These are phyloP conservation scores for Drosophila paulistorum DNA, from an alignment of 1,140 invertebrate species.

Conservation along the genomic window DNA sequence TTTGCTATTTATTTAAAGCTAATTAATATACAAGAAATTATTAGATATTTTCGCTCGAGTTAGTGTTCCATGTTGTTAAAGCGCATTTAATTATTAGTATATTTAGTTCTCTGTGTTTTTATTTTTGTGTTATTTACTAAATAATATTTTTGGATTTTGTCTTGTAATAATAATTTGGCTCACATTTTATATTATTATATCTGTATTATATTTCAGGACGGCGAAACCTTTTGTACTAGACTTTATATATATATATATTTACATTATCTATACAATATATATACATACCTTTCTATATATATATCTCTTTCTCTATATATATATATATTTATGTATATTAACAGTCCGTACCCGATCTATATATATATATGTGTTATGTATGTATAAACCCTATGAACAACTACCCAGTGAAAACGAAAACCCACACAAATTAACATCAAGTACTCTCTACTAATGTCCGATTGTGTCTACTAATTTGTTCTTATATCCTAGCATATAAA, in stretches of 20 bases:
- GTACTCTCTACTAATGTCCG: constrained; percentile 62
- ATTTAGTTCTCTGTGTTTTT: constrained; percentile 39
- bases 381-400: constrained; percentile 34
- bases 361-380: background rate
- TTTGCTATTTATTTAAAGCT: background rate
- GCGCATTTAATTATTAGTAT: constrained; percentile 41
- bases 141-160: constrained; percentile 43
- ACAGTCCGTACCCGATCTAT: constrained; percentile 52
- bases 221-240: constrained; percentile 86
- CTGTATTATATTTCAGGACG: constrained; percentile 85
- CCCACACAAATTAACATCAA: constrained; percentile 39
- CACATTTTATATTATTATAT: constrained; percentile 74
- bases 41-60: background rate
- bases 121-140: constrained; percentile 22
- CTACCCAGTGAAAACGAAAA: constrained; percentile 32
- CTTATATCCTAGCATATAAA: constrained; percentile 46
- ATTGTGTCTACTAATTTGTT: constrained; percentile 69
- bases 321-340: constrained; percentile 51
- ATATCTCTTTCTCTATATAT: constrained; percentile 40
- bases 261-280: constrained; percentile 56
- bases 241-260: constrained; percentile 51
- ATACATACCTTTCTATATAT: constrained; percentile 32
- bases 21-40: background rate
- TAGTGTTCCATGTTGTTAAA: background rate
- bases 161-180: constrained; percentile 78